Conservation (phyloP, 2,113 vertebrate genomes). For the Hiodon tergisus region DNA sequence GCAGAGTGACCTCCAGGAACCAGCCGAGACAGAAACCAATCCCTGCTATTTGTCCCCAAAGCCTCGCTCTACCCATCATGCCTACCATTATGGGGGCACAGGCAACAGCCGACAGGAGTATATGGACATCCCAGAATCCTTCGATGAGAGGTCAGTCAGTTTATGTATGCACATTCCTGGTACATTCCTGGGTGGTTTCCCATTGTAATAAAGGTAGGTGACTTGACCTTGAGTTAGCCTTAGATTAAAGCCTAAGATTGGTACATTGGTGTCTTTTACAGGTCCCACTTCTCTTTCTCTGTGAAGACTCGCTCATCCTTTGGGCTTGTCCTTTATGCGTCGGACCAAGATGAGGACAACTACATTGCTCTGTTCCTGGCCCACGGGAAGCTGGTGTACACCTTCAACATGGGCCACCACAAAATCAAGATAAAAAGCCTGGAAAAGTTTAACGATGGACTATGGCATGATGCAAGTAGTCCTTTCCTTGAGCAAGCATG, state of each 20-base stretch:
- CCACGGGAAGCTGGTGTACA: slow-evolving; percentile 78
- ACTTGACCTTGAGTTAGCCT: background rate
- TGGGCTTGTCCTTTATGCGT: slow-evolving; percentile 84
- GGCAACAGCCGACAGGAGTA: slow-evolving; percentile 87
- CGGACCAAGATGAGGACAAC: slow-evolving; percentile 73
- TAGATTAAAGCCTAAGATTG: background rate
- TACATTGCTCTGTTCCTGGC: slow-evolving; percentile 82
- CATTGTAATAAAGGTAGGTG: too few relatives aligned
- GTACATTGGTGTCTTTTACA: slow-evolving; percentile 39
- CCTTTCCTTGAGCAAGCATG: background rate
- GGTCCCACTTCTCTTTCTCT: slow-evolving; percentile 82
- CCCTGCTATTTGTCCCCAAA: slow-evolving; percentile 69
- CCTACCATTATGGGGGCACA: slow-evolving; percentile 76
- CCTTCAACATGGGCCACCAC: slow-evolving; percentile 74
- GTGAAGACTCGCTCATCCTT: slow-evolving; percentile 82
- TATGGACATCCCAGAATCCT: slow-evolving; percentile 64
- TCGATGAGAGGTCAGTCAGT: slow-evolving; percentile 70
- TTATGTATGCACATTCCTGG: background rate
- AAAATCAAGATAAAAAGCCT: slow-evolving; percentile 78
- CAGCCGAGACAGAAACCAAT: slow-evolving; percentile 39
- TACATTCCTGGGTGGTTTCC: too few relatives aligned
- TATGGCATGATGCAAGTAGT: slow-evolving; percentile 83
- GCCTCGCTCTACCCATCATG: slow-evolving; percentile 61
- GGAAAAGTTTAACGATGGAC: slow-evolving; percentile 79
- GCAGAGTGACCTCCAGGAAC: slow-evolving; percentile 56